Percentiles rank a stretch among this genome's conserved stretches.
Conservation (phyloP, 2,888 invertebrate species). For the Psylliodes chrysocephalus region DNA sequence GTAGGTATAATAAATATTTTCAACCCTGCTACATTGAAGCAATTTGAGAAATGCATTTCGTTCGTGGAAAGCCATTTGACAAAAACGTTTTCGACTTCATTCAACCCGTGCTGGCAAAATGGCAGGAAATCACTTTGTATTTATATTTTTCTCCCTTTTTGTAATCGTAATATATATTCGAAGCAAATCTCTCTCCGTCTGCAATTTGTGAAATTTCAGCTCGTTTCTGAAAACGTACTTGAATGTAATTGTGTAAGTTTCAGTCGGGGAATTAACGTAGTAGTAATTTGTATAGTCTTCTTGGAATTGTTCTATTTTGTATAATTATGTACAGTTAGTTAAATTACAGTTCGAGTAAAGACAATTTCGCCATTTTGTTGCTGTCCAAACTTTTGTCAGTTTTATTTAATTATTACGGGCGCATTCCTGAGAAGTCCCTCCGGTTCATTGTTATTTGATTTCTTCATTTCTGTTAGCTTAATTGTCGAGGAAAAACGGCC, state of each 20-base stretch:
- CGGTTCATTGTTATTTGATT: conserved; percentile 36
- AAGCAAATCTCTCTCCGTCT: conserved; percentile 29
- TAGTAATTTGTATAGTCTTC: conserved; percentile 51
- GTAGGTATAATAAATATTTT: conserved; percentile 6
- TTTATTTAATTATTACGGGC: conserved; percentile 40
- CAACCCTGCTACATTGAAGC: conserved; percentile 7
- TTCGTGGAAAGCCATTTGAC: conserved; percentile 24
- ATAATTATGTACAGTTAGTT: conserved; percentile 52
- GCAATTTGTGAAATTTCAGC: conserved; percentile 36
- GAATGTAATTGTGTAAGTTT: conserved; percentile 52
- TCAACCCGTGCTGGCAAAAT: conserved; percentile 16
- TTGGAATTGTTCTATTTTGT: conserved; percentile 49
- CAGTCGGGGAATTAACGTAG: conserved; percentile 47
- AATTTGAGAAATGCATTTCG: conserved; percentile 28
- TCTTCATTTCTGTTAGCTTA: conserved; percentile 26
- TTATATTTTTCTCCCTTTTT: conserved; percentile 32
- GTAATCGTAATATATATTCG: conserved; percentile 31
- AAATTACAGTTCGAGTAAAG: conserved; percentile 49
- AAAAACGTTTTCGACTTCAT: conserved; percentile 29
- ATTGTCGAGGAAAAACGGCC: conserved; percentile 26
- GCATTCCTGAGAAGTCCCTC: conserved; percentile 30
- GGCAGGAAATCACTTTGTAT: conserved; percentile 31
- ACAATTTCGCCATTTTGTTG: conserved; percentile 48
- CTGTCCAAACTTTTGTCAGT: conserved; percentile 47
- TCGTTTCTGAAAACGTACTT: conserved; percentile 42